phyloP scores from a whole-genome alignment of 2,888 invertebrate species.

The Callimorpha dominula region DNA sequence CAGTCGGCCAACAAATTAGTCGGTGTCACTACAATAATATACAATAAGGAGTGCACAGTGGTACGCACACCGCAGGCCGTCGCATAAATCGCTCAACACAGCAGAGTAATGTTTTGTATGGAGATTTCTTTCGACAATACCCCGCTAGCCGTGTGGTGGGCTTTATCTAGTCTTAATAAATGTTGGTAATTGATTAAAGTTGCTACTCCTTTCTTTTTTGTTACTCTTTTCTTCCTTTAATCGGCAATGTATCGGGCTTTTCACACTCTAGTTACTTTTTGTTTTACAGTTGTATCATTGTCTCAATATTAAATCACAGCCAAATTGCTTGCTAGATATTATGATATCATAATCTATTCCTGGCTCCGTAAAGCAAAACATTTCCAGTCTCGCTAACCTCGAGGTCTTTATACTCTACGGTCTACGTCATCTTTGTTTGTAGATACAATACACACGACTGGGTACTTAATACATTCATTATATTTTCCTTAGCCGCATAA shows the following conservation, averaged over 20 bases:
- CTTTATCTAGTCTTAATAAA: conserved; percentile 84
- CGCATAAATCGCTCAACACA: conserved; percentile 85
- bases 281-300: conserved; percentile 31
- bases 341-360: conserved; percentile 83
- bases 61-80: conserved; percentile 72
- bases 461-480: conserved; percentile 69
- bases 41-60: conserved; percentile 80
- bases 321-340: conserved; percentile 68
- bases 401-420: conserved; percentile 73
- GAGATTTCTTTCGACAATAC: conserved; percentile 85
- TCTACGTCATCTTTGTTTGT: conserved; percentile 64
- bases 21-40: conserved; percentile 86
- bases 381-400: conserved; percentile 68
- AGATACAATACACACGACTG: conserved; percentile 58
- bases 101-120: conserved; percentile 85
- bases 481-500: conserved; percentile 60
- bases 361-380: conserved; percentile 65
- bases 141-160: conserved; percentile 75
- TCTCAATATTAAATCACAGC: conserved; percentile 53
- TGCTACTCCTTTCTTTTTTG: conserved; percentile 48
- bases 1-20: conserved; percentile 86
- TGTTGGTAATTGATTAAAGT: conserved; percentile 79
- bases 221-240: conserved; percentile 33
- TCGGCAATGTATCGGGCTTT: conserved; percentile 38
- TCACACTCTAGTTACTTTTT: conserved; percentile 33